Evolutionary conservation across 2,113 vertebrate genomes (phyloP), one percentile per base, ranked within the genome.

Genomic region (Arizona elegans): DNA sequence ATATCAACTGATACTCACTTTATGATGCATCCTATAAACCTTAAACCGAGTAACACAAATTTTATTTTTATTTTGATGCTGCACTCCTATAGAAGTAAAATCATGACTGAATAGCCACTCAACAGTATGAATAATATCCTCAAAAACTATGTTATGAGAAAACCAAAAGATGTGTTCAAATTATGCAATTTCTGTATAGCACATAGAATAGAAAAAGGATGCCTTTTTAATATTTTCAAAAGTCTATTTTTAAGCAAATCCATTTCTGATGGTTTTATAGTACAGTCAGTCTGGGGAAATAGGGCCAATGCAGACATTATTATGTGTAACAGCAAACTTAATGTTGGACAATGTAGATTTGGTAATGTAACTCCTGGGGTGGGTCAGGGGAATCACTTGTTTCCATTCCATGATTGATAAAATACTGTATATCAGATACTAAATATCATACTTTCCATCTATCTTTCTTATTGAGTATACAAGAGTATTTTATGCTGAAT

Each of bases 1-100:
- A 85, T 55, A 92, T 26, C 53, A 50, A 90, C 15, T 19, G 59
- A 12, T 94, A 94, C 26, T 24, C 50, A n/a, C 8, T 90, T 94
- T 93, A 89, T 19, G 24, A 92, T 94, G 29, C 7, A 8, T 23
- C 58, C 7, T 2, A 86, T 52, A 75, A 94, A 0, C 9, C 55
- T 89, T 92, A 92, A 24, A 21, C 87, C 38, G 33, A 7, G 43
- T 85, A 90, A 33, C 0, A 86, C n/a, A 47, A 90, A 0, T 11
- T 90, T 43, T 50, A 21, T 65, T 65, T 54, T 55, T 55, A 86
- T 92, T 59, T 3, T 5, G 93, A 85, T 91, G 0, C 5, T 91
- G 90, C 33, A 8, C 17, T 54, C 90, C 70, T 91, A 86, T 93
- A 89, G 1, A 89, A 29, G 3, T 59, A 90, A 53, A 94, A 92